Evolutionary conservation across 2,113 vertebrate species (phyloP).

Genomic region (Haliaeetus leucogaster): DNA sequence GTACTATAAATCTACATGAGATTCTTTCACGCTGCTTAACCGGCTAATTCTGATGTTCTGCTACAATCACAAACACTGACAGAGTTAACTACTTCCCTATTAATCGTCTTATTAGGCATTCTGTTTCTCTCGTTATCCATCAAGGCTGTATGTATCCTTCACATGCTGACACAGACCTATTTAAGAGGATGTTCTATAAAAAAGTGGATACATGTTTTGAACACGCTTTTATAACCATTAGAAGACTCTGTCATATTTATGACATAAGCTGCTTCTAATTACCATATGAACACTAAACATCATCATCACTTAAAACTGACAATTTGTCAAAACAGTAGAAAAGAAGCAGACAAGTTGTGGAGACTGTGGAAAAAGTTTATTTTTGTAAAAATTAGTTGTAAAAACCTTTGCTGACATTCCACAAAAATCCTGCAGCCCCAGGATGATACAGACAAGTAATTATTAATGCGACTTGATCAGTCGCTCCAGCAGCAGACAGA

Average conservation of each 20-base stretch:
- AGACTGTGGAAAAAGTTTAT: neutral
- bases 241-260: slow-evolving; percentile 26
- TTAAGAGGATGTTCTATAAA: neutral
- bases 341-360: neutral
- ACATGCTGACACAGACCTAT: neutral
- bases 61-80: neutral
- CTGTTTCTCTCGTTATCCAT: neutral
- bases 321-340: slow-evolving; percentile 59
- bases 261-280: slow-evolving; percentile 52
- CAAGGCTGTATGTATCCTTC: neutral
- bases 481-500: slow-evolving; percentile 36
- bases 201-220: neutral
- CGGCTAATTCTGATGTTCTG: neutral
- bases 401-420: neutral
- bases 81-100: neutral
- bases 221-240: slow-evolving; percentile 20
- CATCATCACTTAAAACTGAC: slow-evolving; percentile 34
- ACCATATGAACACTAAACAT: slow-evolving; percentile 50
- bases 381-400: neutral
- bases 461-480: slow-evolving; percentile 46
- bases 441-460: neutral
- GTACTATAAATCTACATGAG: neutral
- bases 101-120: slow-evolving; percentile 11
- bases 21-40: neutral
- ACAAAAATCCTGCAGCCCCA: neutral